Percentiles rank a stretch among this genome's conserved stretches.
phyloP scores from a whole-genome alignment of 2,113 vertebrate genomes.

The Syrmaticus mikado region DNA sequence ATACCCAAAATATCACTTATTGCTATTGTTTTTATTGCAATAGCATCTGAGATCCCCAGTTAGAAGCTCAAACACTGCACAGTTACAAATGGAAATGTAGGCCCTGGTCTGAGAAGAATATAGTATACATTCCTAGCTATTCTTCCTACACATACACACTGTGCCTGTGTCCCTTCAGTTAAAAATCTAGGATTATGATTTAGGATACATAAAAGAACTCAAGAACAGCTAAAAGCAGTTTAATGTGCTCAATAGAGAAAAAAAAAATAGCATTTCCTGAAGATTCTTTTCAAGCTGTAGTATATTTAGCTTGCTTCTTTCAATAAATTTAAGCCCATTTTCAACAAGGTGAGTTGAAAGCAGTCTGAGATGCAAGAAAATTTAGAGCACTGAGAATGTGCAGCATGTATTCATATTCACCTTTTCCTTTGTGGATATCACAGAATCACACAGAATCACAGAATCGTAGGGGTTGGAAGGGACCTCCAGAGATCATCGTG shows the following conservation, averaged over 20 bases:
- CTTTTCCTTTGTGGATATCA: not conserved
- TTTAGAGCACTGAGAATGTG: not conserved
- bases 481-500: too few species aligned
- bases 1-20: not conserved
- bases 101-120: not conserved
- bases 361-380: not conserved
- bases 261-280: not conserved
- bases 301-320: not conserved
- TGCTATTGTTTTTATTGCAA: not conserved
- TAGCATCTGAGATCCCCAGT: not conserved
- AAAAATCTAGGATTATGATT: not conserved
- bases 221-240: not conserved
- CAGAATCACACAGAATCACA: too few species aligned
- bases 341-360: not conserved
- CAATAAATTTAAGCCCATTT: not conserved
- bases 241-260: not conserved
- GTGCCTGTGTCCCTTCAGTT: not conserved
- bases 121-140: not conserved
- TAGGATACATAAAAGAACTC: not conserved
- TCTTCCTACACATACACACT: not conserved
- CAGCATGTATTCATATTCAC: not conserved
- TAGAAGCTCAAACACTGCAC: not conserved
- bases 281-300: not conserved
- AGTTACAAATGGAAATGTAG: accelerated
- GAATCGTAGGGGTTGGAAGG: too few species aligned